Evolutionary conservation across 2,113 vertebrate species (phyloP), one percentile per base, ranked within the genome.

Genomic region (Panthera leo): DNA sequence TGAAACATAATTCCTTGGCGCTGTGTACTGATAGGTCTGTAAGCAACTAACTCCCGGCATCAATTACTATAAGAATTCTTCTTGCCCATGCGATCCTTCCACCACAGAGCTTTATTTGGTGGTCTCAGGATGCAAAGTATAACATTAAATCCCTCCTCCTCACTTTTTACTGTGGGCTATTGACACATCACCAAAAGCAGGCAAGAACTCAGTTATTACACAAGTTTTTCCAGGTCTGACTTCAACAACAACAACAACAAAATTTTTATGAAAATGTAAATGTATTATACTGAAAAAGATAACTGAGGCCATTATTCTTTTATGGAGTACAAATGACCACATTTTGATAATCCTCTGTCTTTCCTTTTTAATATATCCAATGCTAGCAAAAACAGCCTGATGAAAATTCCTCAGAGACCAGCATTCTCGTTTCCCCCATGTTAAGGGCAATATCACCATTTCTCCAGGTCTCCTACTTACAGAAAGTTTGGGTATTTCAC

Each of bases 311-410:
- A 95, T 94, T 97, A 91, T 67, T 96, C 76, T 96, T 96, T 92
- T 88, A 95, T 42, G 19, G 85, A 96, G 23, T 88, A 92, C 70
- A 97, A 94, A 97, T 96, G 85, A 92, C 71, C 76, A 85, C n/a
- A 92, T 95, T 95, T 97, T 90, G 97, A 85, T 87, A 93, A 91
- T 93, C 90, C 87, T 42, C 51, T 85, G 18, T 71, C 34, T 88
- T 96, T 97, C 82, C 93, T 95, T 80, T 97, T 95, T 97, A 97
- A 91, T 88, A 88, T 94, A 88, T 80, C 87, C 5, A 94, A 51
- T 39, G 76, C 25, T 95, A 97, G 75, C 42, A 92, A 91, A 96
- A 97, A 86, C 63, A 92, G 48, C 36, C 51, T 10, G 70, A 87
- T 80, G 75, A 86, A 97, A 97, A 82, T 90, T 76, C 51, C 71